Evolutionary conservation across 2,888 invertebrate species (phyloP).

Genomic region (Capitulum mitella): DNA sequence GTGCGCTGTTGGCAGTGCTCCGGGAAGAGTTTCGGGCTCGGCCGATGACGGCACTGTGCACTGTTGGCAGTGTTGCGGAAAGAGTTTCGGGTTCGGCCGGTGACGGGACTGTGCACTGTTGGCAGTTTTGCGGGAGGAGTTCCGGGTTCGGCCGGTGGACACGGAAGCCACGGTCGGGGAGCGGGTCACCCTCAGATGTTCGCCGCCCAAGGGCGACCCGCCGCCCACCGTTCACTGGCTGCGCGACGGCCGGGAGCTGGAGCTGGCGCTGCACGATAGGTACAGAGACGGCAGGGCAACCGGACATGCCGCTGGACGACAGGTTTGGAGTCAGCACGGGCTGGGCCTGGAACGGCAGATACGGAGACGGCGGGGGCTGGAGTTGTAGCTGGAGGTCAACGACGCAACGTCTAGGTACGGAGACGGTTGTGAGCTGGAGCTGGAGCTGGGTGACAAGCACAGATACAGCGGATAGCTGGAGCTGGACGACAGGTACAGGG

Average conservation of each 20-base stretch:
- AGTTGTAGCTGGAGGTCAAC: too few species aligned
- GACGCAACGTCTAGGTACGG: too few species aligned
- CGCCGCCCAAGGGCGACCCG: constrained; percentile 4
- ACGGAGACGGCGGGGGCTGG: neutral
- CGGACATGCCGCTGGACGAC: neutral
- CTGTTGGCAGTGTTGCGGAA: too few species aligned
- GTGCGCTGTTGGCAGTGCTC: too few species aligned
- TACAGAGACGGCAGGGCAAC: neutral
- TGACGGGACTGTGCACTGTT: neutral
- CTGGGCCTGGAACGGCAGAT: neutral
- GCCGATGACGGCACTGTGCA: too few species aligned
- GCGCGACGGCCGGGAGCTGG: neutral
- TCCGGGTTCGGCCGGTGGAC: neutral
- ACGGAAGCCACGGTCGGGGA: neutral
- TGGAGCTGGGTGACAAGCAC: too few species aligned
- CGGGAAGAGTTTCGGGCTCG: too few species aligned
- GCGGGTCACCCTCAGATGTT: neutral
- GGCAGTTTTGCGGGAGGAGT: neutral
- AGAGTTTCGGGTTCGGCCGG: neutral
- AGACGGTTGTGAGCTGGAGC: too few species aligned
- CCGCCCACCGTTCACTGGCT: constrained; percentile 9
- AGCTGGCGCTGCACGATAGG: neutral
- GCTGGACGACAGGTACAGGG: too few species aligned
- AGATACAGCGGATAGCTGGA: too few species aligned
- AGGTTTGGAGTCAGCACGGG: neutral